phyloP scores from a whole-genome alignment of 64 coral and sea anemone genomes.

The Montipora foliosa region DNA sequence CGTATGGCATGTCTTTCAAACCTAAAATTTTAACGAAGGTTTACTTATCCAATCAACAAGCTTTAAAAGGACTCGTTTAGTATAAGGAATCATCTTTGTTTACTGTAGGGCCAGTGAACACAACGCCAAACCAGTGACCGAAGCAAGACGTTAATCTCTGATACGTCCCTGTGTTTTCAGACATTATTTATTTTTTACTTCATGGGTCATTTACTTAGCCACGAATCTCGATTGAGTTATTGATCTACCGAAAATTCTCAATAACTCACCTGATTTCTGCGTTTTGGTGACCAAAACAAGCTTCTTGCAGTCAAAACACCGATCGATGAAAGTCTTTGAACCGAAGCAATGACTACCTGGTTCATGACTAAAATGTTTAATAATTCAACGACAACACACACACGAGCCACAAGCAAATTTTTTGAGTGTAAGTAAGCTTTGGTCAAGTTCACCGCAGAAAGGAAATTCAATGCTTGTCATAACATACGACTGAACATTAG shows the following conservation, averaged over 20 bases:
- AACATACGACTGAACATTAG: neutral
- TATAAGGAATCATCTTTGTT: neutral
- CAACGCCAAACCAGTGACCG: neutral
- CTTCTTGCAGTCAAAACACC: slow-evolving; percentile 36
- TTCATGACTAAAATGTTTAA: neutral
- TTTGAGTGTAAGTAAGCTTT: slow-evolving; percentile 20
- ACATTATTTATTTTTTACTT: neutral
- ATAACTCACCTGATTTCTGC: slow-evolving; percentile 31
- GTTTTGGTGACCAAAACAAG: slow-evolving; percentile 34
- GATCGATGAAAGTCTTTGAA: slow-evolving; percentile 1
- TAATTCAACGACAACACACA: slow-evolving; percentile 32
- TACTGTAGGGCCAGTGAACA: neutral
- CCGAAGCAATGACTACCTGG: neutral
- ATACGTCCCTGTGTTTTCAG: neutral
- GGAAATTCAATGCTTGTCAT: neutral
- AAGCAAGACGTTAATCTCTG: no score
- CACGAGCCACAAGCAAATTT: slow-evolving; percentile 54
- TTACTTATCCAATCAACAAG: neutral
- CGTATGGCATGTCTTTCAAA: neutral
- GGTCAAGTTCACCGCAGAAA: neutral
- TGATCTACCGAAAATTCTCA: neutral
- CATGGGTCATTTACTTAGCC: neutral
- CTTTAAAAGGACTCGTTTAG: neutral
- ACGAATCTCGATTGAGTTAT: neutral
- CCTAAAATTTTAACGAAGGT: neutral